Conservation (phyloP, 2,797 vertebrate genomes). For the Sorex maritimensis region DNA sequence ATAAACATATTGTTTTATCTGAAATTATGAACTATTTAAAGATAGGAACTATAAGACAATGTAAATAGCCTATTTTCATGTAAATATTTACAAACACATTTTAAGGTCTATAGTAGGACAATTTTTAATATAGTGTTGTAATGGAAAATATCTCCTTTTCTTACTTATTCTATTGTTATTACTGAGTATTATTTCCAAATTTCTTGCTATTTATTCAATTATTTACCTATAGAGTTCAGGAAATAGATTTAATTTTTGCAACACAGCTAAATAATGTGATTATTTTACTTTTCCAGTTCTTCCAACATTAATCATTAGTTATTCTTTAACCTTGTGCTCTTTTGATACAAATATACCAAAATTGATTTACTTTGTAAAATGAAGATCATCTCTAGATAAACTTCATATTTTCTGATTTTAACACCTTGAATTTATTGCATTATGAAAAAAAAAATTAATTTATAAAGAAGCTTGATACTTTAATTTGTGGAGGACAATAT, state of each 20-base stretch:
- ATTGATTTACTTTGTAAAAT: neutral
- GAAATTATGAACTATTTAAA: neutral
- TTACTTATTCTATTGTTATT: neutral
- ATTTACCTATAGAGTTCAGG: neutral
- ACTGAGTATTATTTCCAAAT: neutral
- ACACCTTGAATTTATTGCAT: too few relatives aligned
- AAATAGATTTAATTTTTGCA: neutral
- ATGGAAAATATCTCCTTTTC: neutral
- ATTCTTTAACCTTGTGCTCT: neutral
- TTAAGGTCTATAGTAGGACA: neutral
- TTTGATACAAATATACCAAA: neutral
- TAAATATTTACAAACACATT: neutral
- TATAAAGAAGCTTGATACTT: too few relatives aligned
- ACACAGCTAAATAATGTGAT: neutral
- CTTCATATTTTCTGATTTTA: neutral
- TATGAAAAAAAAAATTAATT: too few relatives aligned
- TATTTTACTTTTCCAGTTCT: neutral
- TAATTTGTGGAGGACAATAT: neutral
- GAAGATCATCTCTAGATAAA: neutral
- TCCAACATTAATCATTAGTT: neutral
- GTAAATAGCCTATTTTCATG: neutral
- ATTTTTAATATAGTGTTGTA: neutral
- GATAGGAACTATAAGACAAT: neutral
- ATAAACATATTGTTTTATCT: neutral
- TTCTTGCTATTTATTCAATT: neutral